Evolutionary conservation across 2,113 vertebrate species (phyloP).

Genomic region (Tenebrosternarchus preto): DNA sequence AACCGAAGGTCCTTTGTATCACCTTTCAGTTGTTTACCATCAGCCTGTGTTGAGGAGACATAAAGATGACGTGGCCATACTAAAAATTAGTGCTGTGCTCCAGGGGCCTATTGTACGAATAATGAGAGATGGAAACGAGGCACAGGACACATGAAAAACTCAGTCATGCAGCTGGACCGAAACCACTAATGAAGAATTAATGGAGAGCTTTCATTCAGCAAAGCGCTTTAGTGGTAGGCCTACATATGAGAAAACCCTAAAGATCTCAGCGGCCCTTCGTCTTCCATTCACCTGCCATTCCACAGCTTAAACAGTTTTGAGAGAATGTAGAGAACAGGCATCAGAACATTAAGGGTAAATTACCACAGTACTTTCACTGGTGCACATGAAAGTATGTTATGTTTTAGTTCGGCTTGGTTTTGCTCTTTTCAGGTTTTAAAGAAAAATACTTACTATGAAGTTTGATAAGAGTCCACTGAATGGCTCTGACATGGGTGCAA

Average conservation of each 20-base stretch:
- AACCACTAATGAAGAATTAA: background rate
- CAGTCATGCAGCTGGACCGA: conserved; percentile 22
- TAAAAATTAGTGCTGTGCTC: conserved; percentile 62
- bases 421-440: conserved; percentile 81
- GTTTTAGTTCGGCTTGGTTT: conserved; percentile 58
- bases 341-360: conserved; percentile 19
- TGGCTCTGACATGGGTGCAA: conserved; percentile 93
- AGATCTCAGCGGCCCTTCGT: conserved; percentile 19
- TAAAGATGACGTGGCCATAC: conserved; percentile 69
- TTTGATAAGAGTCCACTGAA: conserved; percentile 89
- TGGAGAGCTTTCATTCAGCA: background rate
- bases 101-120: conserved; percentile 21
- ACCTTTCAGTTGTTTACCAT: conserved; percentile 83
- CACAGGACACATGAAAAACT: conserved; percentile 10
- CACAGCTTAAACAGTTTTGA: conserved; percentile 22
- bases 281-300: conserved; percentile 11
- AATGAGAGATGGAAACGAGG: conserved; percentile 31
- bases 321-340: conserved; percentile 21
- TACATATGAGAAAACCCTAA: background rate
- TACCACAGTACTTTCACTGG: conserved; percentile 51
- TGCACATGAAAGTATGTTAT: conserved; percentile 46
- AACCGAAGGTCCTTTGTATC: conserved; percentile 90
- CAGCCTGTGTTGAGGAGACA: conserved; percentile 77
- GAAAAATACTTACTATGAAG: conserved; percentile 93
- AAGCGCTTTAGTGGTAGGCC: background rate